These are phyloP conservation scores for Butastur rufipennis DNA, from an alignment of 2,113 vertebrate genomes.

Conservation along the genomic window DNA sequence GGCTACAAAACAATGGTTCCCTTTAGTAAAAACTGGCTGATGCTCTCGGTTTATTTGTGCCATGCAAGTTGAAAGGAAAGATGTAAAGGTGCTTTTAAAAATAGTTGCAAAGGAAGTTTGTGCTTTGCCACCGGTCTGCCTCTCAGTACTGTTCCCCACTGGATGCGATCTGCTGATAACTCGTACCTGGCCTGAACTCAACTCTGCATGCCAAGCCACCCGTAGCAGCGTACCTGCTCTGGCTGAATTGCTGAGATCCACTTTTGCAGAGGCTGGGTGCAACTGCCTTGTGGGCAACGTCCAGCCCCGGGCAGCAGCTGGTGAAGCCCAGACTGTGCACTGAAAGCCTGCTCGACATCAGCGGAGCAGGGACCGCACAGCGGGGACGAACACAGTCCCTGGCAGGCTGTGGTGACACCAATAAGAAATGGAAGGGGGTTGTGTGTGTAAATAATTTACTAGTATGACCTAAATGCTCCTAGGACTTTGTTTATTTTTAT, in stretches of 20 bases:
- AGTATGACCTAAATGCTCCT: background rate
- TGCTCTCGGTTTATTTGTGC: background rate
- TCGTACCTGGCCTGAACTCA: background rate
- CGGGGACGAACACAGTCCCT: background rate
- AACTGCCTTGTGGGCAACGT: background rate
- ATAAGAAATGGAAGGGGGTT: rapidly evolving
- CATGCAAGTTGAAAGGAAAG: background rate
- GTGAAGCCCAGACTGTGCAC: background rate
- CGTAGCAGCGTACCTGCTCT: background rate
- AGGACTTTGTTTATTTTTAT: constrained; percentile 25
- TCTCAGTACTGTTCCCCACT: background rate
- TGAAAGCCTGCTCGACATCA: background rate
- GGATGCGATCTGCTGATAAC: background rate
- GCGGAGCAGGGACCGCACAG: rapidly evolving
- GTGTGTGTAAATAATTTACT: constrained; percentile 32
- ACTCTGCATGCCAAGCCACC: background rate
- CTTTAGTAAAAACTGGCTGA: background rate
- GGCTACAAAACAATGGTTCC: background rate
- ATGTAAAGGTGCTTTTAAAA: constrained; percentile 16
- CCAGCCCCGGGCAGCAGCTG: background rate
- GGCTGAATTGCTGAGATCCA: background rate
- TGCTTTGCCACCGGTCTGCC: background rate
- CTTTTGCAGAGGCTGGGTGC: background rate
- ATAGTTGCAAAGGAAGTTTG: background rate
- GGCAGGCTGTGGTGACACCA: background rate